phyloP scores from a whole-genome alignment of 1,140 invertebrate species.

The Cotesia chilonis region DNA sequence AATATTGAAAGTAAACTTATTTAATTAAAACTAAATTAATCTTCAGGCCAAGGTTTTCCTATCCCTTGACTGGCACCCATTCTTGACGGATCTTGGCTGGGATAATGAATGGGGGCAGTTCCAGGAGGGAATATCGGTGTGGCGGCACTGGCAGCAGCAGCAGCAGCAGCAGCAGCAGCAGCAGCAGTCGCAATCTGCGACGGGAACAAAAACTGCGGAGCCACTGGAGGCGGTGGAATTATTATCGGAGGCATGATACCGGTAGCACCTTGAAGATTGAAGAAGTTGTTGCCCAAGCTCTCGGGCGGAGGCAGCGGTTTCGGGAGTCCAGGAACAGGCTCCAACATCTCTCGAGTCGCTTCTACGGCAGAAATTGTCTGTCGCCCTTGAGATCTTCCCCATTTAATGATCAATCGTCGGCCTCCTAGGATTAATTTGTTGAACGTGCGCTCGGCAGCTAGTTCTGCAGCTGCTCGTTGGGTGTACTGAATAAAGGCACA shows the following conservation, averaged over 20 bases:
- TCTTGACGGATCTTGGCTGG: slow-evolving; percentile 91
- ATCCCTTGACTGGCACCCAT: slow-evolving; percentile 77
- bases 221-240: slow-evolving; percentile 66
- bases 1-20: no score
- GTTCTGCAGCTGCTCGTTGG: slow-evolving; percentile 85
- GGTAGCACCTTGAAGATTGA: slow-evolving; percentile 69
- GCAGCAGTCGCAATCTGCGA: slow-evolving; percentile 61
- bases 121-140: slow-evolving; percentile 66
- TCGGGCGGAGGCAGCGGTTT: slow-evolving; percentile 80
- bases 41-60: slow-evolving; percentile 64
- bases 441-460: slow-evolving; percentile 95
- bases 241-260: slow-evolving; percentile 68
- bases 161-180: slow-evolving; percentile 57
- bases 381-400: slow-evolving; percentile 90
- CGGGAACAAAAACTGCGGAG: slow-evolving; percentile 66
- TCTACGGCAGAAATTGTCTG: slow-evolving; percentile 66
- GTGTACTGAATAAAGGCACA: slow-evolving; percentile 99
- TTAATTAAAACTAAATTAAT: slow-evolving; percentile 41
- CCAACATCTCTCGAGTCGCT: slow-evolving; percentile 68
- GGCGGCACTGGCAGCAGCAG: slow-evolving; percentile 55
- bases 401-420: slow-evolving; percentile 91
- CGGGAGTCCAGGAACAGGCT: slow-evolving; percentile 89
- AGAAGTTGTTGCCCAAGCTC: slow-evolving; percentile 70
- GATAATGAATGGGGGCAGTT: slow-evolving; percentile 83
- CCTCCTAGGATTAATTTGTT: slow-evolving; percentile 93